Evolutionary conservation across 2,888 invertebrate species (phyloP), one percentile per base, ranked within the genome.

Genomic region (Matsumyia berberina): DNA sequence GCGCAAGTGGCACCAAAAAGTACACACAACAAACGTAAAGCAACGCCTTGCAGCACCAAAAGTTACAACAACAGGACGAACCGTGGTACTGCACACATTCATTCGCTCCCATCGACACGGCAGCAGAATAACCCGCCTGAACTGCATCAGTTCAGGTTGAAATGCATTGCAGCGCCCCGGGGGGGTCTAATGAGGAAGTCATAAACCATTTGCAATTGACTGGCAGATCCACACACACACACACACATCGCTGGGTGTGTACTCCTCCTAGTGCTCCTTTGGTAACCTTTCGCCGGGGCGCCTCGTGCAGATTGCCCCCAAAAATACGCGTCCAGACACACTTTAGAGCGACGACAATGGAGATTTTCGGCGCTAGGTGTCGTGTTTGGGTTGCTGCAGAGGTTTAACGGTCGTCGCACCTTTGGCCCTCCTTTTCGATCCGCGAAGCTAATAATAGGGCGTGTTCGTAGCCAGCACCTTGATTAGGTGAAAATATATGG

Each of bases 171-270:
- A 62, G 57, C 62, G 51, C 57, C 79, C 44, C 44, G 62, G 64
- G 79, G 83, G 73, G 79, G 57, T 73, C 73, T 57, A 74, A 83
- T 62, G 79, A 83, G 83, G 83, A 83, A 83, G 78, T 83, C 79
- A 73, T 83, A 83, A 69, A 83, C 73, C 69, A 83, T 79, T 79
- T 73, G 60, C 62, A 79, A 83, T 83, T 83, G 79, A 73, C 79
- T 83, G 42, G 73, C 67, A 57, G 67, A 57, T n/a, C n/a, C 31
- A 19, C 44, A 46, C 11, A 33, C 3, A 12, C 46, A 39, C 55
- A 46, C 51, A 64, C 57, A 76, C 11, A 60, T 62, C 39, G n/a
- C 37, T 12, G 31, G 46, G 33, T 39, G 31, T 31, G 9, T 62
- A 62, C 72, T 79, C 78, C 72, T 79, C 57, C 72, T 79, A 51